Evolutionary conservation across 2,888 invertebrate genomes (phyloP), one percentile per base, ranked within the genome.

Genomic region (Encarsia formosa): DNA sequence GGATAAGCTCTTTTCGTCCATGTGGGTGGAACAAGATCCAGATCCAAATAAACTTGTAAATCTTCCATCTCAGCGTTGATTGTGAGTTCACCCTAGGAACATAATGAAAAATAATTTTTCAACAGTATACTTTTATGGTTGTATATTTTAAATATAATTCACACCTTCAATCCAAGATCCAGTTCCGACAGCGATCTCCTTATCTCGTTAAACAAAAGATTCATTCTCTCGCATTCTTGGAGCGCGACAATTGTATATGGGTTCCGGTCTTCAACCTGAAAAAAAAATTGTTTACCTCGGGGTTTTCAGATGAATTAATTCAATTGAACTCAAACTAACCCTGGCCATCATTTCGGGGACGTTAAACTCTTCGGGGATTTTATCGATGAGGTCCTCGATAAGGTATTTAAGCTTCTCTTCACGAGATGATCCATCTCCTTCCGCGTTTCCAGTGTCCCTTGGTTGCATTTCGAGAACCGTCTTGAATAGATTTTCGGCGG

Each of bases 151-250:
- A 16, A 15, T 3, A 34, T 15, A 8, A 3, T n/a, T 16, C 46
- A 31, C 52, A 87, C 91, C 79, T 94, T 94, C 5, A 96, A 76
- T 4, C 96, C 96, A 13, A 94, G 79, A 60, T 93, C 90, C 0
- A 92, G 76, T 74, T 95, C 95, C 63, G 82, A 83, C 5, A 96
- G 77, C 0, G 94, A 91, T 24, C 90, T 77, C 47, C 83, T 80
- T 56, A 96, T 83, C 74, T 93, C 92, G 2, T 80, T 77, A 68
- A 90, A 91, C 6, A 97, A 80, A 31, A 79, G 80, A 73, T 96
- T 96, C 94, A 96, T 95, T 35, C 95, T 80, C 73, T 96, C 95
- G 71, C 93, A 93, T 75, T 97, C 96, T 75, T 96, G 92, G 63
- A 92, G 82, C 1, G 90, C 90, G 0, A 96, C 96, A 45, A 95